Evolutionary conservation across 1,140 invertebrate genomes (phyloP).

Genomic region (Melanaphis sacchari): DNA sequence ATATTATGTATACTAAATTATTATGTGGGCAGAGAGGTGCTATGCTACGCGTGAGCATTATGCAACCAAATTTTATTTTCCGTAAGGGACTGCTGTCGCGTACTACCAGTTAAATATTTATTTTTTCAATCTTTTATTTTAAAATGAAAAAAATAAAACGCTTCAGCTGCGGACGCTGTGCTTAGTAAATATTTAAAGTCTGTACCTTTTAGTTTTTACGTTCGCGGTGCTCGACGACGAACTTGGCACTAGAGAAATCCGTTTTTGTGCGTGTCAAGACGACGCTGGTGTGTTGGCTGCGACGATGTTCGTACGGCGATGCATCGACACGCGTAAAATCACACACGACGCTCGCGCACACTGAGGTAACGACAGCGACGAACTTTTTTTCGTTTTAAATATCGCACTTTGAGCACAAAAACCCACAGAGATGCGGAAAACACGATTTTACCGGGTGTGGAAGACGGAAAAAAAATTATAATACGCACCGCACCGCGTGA

Average conservation of each 20-base stretch:
- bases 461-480: neutral
- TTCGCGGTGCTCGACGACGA: no score
- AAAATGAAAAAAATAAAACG: neutral
- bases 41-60: neutral
- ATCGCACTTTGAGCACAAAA: neutral
- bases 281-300: neutral
- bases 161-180: no score
- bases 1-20: neutral
- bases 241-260: neutral
- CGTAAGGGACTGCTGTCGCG: neutral
- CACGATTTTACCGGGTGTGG: neutral
- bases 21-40: neutral
- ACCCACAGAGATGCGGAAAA: neutral
- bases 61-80: constrained; percentile 10
- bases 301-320: neutral
- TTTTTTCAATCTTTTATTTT: neutral
- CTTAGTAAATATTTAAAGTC: neutral
- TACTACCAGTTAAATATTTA: neutral
- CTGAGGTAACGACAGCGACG: neutral
- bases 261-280: constrained; percentile 25
- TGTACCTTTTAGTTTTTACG: constrained; percentile 16
- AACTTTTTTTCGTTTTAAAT: neutral
- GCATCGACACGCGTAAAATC: neutral
- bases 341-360: neutral
- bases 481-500: neutral